Evolutionary conservation across 2,888 invertebrate species (phyloP).

Genomic region (Danaus chrysippus): DNA sequence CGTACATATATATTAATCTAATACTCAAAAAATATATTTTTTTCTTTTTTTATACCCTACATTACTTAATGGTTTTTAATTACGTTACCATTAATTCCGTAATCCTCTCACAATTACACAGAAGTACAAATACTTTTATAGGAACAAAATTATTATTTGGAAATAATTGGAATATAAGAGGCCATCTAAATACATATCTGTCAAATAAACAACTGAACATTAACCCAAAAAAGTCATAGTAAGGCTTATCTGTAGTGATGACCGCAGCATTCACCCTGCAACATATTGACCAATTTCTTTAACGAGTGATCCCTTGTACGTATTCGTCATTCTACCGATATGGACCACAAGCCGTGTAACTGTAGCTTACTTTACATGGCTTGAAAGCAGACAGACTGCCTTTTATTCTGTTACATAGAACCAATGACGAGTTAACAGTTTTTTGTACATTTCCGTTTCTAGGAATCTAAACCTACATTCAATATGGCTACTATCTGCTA

Average conservation of each 20-base stretch:
- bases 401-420: conserved; percentile 31
- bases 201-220: conserved; percentile 68
- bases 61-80: no score
- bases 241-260: conserved; percentile 46
- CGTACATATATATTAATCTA: no score
- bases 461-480: conserved; percentile 1
- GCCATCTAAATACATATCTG: conserved; percentile 30
- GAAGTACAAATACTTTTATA: conserved; percentile 23
- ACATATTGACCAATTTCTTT: conserved; percentile 41
- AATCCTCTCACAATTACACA: not conserved
- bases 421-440: conserved; percentile 15
- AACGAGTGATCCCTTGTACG: conserved; percentile 45
- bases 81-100: no score
- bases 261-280: conserved; percentile 38
- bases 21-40: no score
- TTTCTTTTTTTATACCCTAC: no score
- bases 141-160: conserved; percentile 30
- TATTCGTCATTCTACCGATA: conserved; percentile 21
- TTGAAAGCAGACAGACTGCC: conserved; percentile 36
- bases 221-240: conserved; percentile 60
- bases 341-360: conserved; percentile 46
- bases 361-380: conserved; percentile 44
- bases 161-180: conserved; percentile 38
- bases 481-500: not conserved
- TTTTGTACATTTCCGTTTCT: conserved; percentile 16